phyloP scores from a whole-genome alignment of 2,113 vertebrate species.

The Terrapene triunguis region DNA sequence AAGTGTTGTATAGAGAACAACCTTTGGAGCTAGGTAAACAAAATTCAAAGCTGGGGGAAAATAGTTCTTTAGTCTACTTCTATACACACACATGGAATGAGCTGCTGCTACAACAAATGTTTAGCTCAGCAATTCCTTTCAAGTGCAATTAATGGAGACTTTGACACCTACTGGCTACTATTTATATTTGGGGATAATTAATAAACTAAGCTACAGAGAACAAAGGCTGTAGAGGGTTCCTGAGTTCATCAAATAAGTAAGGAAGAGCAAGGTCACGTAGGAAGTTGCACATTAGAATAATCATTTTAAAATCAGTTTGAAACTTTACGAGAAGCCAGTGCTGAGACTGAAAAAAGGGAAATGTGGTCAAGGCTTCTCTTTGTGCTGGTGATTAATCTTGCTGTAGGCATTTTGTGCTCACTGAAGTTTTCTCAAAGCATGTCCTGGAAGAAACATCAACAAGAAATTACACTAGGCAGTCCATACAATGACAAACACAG shows the following conservation, averaged over 20 bases:
- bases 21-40: not conserved
- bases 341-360: not conserved
- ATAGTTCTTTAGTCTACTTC: not conserved
- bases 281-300: not conserved
- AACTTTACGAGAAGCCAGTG: not conserved
- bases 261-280: not conserved
- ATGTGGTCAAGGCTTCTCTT: not conserved
- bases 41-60: too few species aligned
- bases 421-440: not conserved
- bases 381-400: constrained; percentile 20
- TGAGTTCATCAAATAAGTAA: not conserved
- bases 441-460: not conserved
- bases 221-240: not conserved
- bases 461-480: not conserved
- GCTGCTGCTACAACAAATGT: not conserved
- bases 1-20: not conserved
- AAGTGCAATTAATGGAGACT: not conserved
- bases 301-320: not conserved
- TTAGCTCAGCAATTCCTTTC: not conserved
- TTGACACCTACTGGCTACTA: not conserved
- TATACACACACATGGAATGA: not conserved
- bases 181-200: not conserved
- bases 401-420: not conserved
- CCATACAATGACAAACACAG: accelerated
- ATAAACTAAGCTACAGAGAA: not conserved